Conservation (phyloP, 2,113 vertebrate species). For the Spea multiplicata region DNA sequence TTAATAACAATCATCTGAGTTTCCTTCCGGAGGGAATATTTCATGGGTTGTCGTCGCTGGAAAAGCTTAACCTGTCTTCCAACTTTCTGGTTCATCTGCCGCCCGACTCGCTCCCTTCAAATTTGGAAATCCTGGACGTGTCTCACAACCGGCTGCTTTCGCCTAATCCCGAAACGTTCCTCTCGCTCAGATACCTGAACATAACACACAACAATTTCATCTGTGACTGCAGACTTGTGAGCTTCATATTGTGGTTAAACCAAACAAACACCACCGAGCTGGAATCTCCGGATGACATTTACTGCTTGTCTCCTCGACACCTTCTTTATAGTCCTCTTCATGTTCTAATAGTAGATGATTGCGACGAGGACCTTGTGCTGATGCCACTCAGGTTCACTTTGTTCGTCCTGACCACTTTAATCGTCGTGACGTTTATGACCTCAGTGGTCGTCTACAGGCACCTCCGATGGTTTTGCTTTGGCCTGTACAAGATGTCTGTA, state of each 20-base stretch:
- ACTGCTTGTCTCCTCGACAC: slow-evolving; percentile 67
- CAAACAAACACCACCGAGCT: slow-evolving; percentile 63
- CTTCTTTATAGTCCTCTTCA: slow-evolving; percentile 55
- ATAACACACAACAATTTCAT: slow-evolving; percentile 71
- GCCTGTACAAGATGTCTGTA: slow-evolving; percentile 66
- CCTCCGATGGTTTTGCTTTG: slow-evolving; percentile 69
- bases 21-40: slow-evolving; percentile 75
- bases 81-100: slow-evolving; percentile 74
- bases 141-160: slow-evolving; percentile 75
- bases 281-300: slow-evolving; percentile 54
- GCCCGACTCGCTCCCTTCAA: slow-evolving; percentile 65
- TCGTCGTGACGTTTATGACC: slow-evolving; percentile 47
- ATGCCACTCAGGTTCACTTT: slow-evolving; percentile 62
- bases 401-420: slow-evolving; percentile 58
- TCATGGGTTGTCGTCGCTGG: slow-evolving; percentile 66
- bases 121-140: slow-evolving; percentile 66
- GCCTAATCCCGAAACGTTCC: slow-evolving; percentile 71
- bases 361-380: slow-evolving; percentile 65
- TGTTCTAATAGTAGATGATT: slow-evolving; percentile 36
- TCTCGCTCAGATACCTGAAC: slow-evolving; percentile 61
- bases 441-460: slow-evolving; percentile 55
- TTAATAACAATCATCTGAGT: slow-evolving; percentile 72
- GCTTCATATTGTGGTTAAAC: slow-evolving; percentile 74
- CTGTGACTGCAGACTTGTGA: slow-evolving; percentile 75
- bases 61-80: slow-evolving; percentile 67